Evolutionary conservation across 2,113 vertebrate genomes (phyloP), one percentile per base, ranked within the genome.

Genomic region (Narcine bancroftii): DNA sequence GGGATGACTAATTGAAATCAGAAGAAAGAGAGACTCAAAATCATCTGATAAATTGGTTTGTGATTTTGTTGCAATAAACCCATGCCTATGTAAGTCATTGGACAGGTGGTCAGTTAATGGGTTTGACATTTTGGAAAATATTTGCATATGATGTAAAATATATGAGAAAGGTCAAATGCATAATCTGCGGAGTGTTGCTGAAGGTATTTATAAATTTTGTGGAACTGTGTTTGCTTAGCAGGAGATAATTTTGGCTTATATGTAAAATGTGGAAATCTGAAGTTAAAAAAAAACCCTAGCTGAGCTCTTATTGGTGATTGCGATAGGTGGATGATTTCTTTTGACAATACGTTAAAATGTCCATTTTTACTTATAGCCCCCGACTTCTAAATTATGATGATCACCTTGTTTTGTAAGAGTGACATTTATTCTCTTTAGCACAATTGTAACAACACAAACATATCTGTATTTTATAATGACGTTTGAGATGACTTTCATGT

Each of bases 121-220:
- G 81, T 56, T 87, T 87, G 81, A 87, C 81, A 87, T 87, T 87
- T 63, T n/a, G 81, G 29, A 60, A 29, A 87, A 87, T 87, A 87
- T 87, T 87, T 87, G 81, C 53, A 50, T 87, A 60, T 87, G 50
- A 87, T 60, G 79, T 56, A 83, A 83, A 83, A 53, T 83, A 33
- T 87, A 87, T 63, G 33, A 21, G 6, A 87, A 87, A 87, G 53
- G 81, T 87, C 81, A 87, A 87, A 13, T 87, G 53, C 81, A 53
- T 87, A 87, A 87, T 60, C 53, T 87, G 81, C 15, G 56, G 53
- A 63, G 53, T 87, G 53, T 60, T 87, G 53, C 53, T 87, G 81
- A 87, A 60, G n/a, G 53, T 87, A 87, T 87, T 87, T 87, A 53
- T 87, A 87, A 87, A 87, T 87, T 87, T 87, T 87, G 81, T 60